Conservation (phyloP, 2,888 invertebrate species). For the Lasioglossum villosulum region DNA sequence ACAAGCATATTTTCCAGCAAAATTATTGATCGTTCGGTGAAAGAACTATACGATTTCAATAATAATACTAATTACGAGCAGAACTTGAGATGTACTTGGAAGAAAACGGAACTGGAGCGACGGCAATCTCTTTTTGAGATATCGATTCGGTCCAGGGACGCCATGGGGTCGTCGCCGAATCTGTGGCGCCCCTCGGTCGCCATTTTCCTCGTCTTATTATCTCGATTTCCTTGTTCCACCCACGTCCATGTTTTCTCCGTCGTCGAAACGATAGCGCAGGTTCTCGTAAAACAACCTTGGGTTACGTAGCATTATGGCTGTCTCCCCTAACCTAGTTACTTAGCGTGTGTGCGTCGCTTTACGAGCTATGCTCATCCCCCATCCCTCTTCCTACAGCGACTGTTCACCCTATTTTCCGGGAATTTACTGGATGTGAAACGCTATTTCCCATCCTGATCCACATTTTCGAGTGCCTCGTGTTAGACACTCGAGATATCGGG, state of each 20-base stretch:
- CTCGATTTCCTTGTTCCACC: not conserved
- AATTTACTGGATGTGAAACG: not conserved
- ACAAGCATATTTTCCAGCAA: too few relatives aligned
- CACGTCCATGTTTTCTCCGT: not conserved
- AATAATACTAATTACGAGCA: too few relatives aligned
- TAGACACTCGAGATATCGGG: not conserved
- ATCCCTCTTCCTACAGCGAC: too few relatives aligned
- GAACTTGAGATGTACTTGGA: not conserved
- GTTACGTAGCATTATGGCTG: conserved; percentile 33
- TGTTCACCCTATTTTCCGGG: not conserved
- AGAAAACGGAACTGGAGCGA: not conserved
- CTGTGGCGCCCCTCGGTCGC: conserved; percentile 57
- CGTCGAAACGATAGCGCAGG: conserved; percentile 21
- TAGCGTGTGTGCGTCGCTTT: conserved; percentile 44
- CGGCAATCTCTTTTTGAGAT: conserved; percentile 32
- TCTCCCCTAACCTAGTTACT: conserved; percentile 67
- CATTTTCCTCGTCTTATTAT: conserved; percentile 45
- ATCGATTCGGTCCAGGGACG: conserved; percentile 56
- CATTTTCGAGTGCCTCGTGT: not conserved
- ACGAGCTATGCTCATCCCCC: conserved; percentile 29
- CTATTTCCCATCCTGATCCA: not conserved
- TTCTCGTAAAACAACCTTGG: conserved; percentile 45
- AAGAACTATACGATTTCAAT: too few relatives aligned
- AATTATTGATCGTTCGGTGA: too few relatives aligned
- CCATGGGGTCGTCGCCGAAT: conserved; percentile 25